phyloP scores from a whole-genome alignment of 2,113 vertebrate species.

The Malurus cyaneus region DNA sequence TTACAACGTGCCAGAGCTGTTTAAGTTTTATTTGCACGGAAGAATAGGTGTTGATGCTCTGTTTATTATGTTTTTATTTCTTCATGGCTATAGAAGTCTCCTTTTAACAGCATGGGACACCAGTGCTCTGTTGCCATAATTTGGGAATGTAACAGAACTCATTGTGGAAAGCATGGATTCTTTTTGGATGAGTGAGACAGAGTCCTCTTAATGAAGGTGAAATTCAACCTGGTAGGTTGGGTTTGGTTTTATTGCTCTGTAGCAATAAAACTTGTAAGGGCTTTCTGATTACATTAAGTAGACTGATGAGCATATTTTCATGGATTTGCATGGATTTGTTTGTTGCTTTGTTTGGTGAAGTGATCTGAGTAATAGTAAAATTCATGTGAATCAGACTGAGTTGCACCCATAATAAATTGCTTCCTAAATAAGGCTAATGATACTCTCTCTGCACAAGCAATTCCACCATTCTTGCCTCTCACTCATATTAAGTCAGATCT shows the following conservation, averaged over 20 bases:
- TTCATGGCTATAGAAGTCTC: background rate
- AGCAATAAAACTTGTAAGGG: background rate
- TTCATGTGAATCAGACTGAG: background rate
- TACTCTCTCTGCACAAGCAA: background rate
- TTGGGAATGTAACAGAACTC: background rate
- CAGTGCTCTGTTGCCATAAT: background rate
- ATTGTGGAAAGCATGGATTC: background rate
- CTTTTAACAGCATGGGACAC: background rate
- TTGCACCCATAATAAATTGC: background rate
- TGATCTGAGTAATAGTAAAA: background rate
- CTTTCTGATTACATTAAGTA: background rate
- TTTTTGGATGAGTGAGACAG: background rate
- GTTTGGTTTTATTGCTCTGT: background rate
- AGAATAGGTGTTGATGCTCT: background rate
- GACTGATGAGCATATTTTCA: background rate
- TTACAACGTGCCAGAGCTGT: background rate
- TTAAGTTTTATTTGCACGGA: background rate
- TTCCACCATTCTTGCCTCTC: background rate
- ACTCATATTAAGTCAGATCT: background rate
- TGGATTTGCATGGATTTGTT: background rate
- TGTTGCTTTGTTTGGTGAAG: background rate
- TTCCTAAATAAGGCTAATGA: background rate
- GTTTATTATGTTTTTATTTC: background rate
- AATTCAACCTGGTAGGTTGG: conserved; percentile 71
- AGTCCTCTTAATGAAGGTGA: conserved; percentile 70